A percentile compares a stretch with the other conserved stretches of the same genome.
Evolutionary conservation across 2,797 vertebrate species (phyloP).

Genomic region (Spondyliosoma cantharus): DNA sequence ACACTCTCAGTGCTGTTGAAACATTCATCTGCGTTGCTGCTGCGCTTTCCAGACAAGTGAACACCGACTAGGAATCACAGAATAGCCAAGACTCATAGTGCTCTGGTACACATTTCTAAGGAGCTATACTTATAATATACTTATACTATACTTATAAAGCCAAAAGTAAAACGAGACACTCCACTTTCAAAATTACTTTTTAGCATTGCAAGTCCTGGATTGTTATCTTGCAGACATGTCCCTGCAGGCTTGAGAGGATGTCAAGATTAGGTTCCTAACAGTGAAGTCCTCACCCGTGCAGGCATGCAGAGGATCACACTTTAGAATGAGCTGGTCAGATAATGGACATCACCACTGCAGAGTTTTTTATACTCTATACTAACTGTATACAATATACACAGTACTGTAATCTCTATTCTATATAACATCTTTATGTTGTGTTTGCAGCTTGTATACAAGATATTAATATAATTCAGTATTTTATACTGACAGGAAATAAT

Average conservation of each 20-base stretch:
- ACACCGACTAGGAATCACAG: slow-evolving; percentile 36
- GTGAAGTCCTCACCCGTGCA: slow-evolving; percentile 3
- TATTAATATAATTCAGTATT: neutral
- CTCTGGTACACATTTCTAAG: slow-evolving; percentile 19
- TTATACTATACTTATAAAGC: slow-evolving; percentile 4
- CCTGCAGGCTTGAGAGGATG: slow-evolving; percentile 13
- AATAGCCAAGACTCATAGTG: slow-evolving; percentile 13
- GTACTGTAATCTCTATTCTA: neutral
- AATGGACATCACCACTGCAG: neutral
- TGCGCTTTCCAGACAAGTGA: slow-evolving; percentile 45
- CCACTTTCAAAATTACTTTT: slow-evolving; percentile 10
- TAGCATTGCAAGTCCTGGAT: neutral
- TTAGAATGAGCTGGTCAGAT: slow-evolving; percentile 14
- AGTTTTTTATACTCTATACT: neutral
- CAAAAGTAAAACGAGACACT: neutral
- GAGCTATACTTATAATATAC: slow-evolving; percentile 24
- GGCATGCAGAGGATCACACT: slow-evolving; percentile 10
- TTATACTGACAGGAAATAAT: neutral
- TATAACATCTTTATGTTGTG: neutral
- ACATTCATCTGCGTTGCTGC: slow-evolving; percentile 48
- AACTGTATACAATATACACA: neutral
- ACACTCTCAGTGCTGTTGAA: slow-evolving; percentile 46
- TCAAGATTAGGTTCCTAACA: neutral
- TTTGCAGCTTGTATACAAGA: no score
- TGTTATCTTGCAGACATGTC: slow-evolving; percentile 9